Evolutionary conservation across 1,140 invertebrate genomes (phyloP).

Genomic region (Neocloeon triangulifer): DNA sequence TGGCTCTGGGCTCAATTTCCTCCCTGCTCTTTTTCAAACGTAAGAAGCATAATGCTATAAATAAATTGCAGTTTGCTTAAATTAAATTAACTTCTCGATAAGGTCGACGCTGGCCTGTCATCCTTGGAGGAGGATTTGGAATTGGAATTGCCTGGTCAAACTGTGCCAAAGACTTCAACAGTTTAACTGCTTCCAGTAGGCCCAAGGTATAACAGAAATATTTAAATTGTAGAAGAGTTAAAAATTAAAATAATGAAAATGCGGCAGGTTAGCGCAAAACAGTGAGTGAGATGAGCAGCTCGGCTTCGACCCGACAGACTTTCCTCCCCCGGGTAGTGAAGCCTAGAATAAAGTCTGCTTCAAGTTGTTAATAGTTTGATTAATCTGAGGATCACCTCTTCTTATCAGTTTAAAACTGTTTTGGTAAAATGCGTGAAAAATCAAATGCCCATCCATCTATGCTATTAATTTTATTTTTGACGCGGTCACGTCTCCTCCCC

Average conservation of each 20-base stretch:
- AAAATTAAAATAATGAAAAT: too few relatives aligned
- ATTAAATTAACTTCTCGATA: too few relatives aligned
- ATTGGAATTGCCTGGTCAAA: constrained; percentile 25
- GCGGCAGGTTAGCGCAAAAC: neutral
- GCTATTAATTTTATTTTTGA: too few relatives aligned
- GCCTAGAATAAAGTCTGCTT: neutral
- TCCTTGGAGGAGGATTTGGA: constrained; percentile 14
- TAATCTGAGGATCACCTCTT: neutral
- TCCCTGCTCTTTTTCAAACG: constrained; percentile 22
- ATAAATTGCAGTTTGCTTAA: too few relatives aligned
- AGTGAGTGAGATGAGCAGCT: neutral
- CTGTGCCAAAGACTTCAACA: constrained; percentile 24
- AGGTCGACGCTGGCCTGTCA: constrained; percentile 13
- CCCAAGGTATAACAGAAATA: constrained; percentile 12
- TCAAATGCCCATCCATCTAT: too few relatives aligned
- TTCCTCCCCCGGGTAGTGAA: neutral
- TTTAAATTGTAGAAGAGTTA: too few relatives aligned
- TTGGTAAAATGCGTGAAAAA: too few relatives aligned
- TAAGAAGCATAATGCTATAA: too few relatives aligned
- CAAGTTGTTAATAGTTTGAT: neutral
- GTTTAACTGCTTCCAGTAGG: constrained; percentile 13
- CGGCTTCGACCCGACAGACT: neutral
- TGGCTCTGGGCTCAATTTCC: constrained; percentile 21
- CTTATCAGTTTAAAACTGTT: too few relatives aligned
- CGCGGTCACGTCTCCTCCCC: too few relatives aligned